Evolutionary conservation across 2,888 invertebrate genomes (phyloP), one percentile per base, ranked within the genome.

Genomic region (Tetranychus piercei): DNA sequence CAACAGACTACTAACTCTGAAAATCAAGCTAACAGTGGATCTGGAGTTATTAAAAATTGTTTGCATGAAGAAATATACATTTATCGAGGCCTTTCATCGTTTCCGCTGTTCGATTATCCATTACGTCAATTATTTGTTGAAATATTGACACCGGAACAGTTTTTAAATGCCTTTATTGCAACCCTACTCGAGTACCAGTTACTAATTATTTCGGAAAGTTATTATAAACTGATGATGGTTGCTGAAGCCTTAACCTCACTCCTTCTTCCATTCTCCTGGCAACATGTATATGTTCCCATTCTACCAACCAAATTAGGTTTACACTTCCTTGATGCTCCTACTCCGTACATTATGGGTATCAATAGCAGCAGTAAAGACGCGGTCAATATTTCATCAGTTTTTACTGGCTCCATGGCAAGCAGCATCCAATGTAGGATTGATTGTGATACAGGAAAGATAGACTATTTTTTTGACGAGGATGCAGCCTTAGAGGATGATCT

Each of bases 251-350:
- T 96, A 79, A 90, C 90, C 4, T 87, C 91, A 0, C 85, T 99
- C 43, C 84, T 96, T 66, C 90, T 96, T 81, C 99, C 99, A 1
- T 99, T 97, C 82, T 86, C 88, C 44, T 99, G 99, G 99, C 94
- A 95, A 74, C 96, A 99, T 83, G 96, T 99, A 4, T 99, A 99
- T 83, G 99, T 97, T 76, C 99, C 99, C 44, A 95, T 99, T 81
- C 85, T 99, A 80, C 99, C 99, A 1, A 91, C 94, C 73, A 90
- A 92, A 22, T 85, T 95, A 77, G 77, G 77, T 72, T 80, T 81
- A 15, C 94, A 96, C 82, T 99, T 99, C 84, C 86, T 99, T 72
- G 99, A 99, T 84, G 99, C 99, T 6, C 99, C 99, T 0, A 96
- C 99, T 74, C 99, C 99, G 64, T 99, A 94, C 84, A 90, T 99